A percentile compares a stretch with the other conserved stretches of the same genome.
Evolutionary conservation across 2,113 vertebrate species (phyloP).

Genomic region (Pollachius pollachius): DNA sequence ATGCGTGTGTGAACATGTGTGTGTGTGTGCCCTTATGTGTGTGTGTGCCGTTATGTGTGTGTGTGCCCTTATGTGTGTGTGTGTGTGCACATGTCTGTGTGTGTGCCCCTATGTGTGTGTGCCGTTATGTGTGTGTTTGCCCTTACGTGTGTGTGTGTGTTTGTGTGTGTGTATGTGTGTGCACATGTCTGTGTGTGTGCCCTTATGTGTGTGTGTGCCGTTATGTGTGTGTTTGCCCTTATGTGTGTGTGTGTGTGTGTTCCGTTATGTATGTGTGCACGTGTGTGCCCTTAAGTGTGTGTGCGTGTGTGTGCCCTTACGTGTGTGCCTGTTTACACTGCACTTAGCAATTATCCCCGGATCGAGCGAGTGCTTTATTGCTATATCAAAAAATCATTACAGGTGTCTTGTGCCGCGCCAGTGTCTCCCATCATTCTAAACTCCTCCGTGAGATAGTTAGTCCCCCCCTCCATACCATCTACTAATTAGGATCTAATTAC

Average conservation of each 20-base stretch:
- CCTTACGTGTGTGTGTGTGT: too few relatives aligned
- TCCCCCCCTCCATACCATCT: conserved; percentile 74
- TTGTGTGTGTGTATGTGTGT: too few relatives aligned
- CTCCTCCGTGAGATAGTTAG: conserved; percentile 55
- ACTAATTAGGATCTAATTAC: conserved; percentile 98
- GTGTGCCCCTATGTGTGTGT: too few relatives aligned
- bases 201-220: conserved; percentile 13
- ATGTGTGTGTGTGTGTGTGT: background rate
- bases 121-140: too few relatives aligned
- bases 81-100: too few relatives aligned
- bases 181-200: too few relatives aligned
- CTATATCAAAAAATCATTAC: conserved; percentile 5
- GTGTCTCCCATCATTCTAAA: conserved; percentile 37
- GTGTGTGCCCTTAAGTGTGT: background rate
- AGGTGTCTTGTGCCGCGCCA: conserved; percentile 56
- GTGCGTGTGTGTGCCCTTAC: background rate
- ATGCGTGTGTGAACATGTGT: too few relatives aligned
- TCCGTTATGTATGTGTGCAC: background rate
- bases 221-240: too few relatives aligned
- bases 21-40: too few relatives aligned
- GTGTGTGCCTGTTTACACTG: background rate
- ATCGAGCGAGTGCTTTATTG: too few relatives aligned
- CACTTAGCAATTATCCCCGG: background rate
- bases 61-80: too few relatives aligned
- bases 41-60: too few relatives aligned